Base-by-base conservation (phyloP, 1,140 invertebrate genomes). In the Piezodorus guildinii region DNA sequence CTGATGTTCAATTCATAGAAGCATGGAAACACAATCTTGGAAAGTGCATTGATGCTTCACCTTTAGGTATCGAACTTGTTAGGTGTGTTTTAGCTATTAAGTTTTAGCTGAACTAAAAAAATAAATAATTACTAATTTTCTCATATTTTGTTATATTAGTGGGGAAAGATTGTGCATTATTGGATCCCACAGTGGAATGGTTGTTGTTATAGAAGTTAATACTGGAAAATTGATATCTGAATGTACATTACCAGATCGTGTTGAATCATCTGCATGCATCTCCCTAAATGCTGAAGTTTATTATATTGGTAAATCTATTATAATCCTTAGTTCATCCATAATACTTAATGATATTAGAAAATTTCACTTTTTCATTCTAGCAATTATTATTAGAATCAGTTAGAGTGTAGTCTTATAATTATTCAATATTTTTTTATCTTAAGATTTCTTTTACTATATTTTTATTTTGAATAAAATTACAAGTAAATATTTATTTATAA, bases 31-130 rank as follows among this genome's bases (percentile, higher is more conserved):
- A 77, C 72, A 72, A 87, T 73, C 78, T 86, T 58, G 74, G 79
- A 60, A 87, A 87, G 72, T 88, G 86, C 77, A 78, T 88, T 21
- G 86, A 88, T 78, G 81, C 83, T 54, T 81, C 82, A 23, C 83
- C 85, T 17, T 75, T 80, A 62, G 63, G 83, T 65, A 79, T 80
- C 68, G 60, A 75, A 67, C 74, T 72, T 69, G 70, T 71, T 49
- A 73, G 72, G 82, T 52, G 69, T 51, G 52, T 73, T 10, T 44
- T 46, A 30, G 70, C 73, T n/a, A 72, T 71, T 0, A 69, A 73
- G 8, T 72, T 73, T 65, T n/a, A 12, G 46, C 17, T 49, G 17
- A 19, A 19, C 46, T 49, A 10, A 1, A 49, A 49, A 49, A 49
- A 49, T 49, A 3, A 49, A 6, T 49, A 21, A 49, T 5, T 49